phyloP scores from a whole-genome alignment of 2,888 invertebrate genomes.

The Bembecia ichneumoniformis region DNA sequence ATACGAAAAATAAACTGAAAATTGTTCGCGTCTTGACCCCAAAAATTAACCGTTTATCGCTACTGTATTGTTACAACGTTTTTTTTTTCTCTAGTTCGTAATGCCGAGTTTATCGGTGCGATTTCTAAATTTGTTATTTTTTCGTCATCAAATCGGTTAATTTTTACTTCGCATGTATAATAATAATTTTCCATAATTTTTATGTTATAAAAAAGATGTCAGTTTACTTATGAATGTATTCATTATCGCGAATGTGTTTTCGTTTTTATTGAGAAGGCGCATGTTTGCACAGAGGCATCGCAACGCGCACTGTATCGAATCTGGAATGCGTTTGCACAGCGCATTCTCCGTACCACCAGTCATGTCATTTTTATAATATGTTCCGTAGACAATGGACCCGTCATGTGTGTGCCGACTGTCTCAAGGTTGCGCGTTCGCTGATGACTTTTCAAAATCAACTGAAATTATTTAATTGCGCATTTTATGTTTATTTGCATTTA shows the following conservation, averaged over 20 bases:
- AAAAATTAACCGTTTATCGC: conserved; percentile 19
- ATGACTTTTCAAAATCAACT: too few relatives aligned
- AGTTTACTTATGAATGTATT: conserved; percentile 1
- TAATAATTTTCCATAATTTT: conserved; percentile 14
- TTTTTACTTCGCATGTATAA: not conserved
- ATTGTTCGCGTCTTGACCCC: conserved; percentile 21
- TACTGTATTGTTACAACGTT: conserved; percentile 32
- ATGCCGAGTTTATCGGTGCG: conserved; percentile 37
- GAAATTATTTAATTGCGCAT: too few relatives aligned
- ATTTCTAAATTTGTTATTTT: conserved; percentile 44
- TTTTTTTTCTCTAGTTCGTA: conserved; percentile 35
- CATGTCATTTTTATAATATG: conserved; percentile 24
- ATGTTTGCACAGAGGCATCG: conserved; percentile 7
- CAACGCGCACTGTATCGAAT: conserved; percentile 41
- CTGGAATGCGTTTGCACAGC: conserved; percentile 55
- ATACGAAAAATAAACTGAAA: conserved; percentile 38
- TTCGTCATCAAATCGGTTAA: conserved; percentile 7
- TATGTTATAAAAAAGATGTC: conserved; percentile 22
- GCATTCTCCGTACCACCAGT: conserved; percentile 14
- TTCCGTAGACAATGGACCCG: conserved; percentile 37
- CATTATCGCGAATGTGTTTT: conserved; percentile 15
- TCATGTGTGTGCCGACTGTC: conserved; percentile 39
- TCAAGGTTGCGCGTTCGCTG: conserved; percentile 35
- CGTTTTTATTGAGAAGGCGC: not conserved
- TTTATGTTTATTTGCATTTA: too few relatives aligned